A percentile compares a stretch with the other conserved stretches of the same genome.
Evolutionary conservation across 2,888 invertebrate species (phyloP).

Genomic region (Zele albiditarsus): DNA sequence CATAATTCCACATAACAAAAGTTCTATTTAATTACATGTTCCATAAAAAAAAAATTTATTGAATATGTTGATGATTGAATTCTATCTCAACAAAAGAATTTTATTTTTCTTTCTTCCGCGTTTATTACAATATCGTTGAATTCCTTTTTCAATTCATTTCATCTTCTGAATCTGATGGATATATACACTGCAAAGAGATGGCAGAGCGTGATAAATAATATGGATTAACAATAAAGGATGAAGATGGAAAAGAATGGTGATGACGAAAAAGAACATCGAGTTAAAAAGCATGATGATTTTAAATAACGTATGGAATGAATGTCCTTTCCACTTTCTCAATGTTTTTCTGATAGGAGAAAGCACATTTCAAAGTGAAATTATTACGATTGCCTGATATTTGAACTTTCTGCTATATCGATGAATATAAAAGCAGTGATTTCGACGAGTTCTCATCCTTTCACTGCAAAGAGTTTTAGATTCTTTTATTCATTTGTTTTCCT

Average conservation of each 20-base stretch:
- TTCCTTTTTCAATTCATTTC: neutral
- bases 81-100: neutral
- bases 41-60: neutral
- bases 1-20: neutral
- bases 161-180: neutral
- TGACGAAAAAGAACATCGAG: neutral
- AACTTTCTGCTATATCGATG: conserved; percentile 4
- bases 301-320: conserved; percentile 29
- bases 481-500: neutral
- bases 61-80: neutral
- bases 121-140: too few species aligned
- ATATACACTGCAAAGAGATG: neutral
- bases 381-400: conserved; percentile 45
- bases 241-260: neutral
- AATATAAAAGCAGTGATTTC: neutral
- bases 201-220: neutral
- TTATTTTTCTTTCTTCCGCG: too few species aligned
- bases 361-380: conserved; percentile 33
- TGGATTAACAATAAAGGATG: neutral
- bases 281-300: conserved; percentile 12
- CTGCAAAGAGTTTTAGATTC: neutral
- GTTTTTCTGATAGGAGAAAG: conserved; percentile 47
- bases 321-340: conserved; percentile 34
- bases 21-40: neutral
- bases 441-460: conserved; percentile 1